Evolutionary conservation across 2,888 invertebrate genomes (phyloP).

Genomic region (Ornithoptera alexandrae): DNA sequence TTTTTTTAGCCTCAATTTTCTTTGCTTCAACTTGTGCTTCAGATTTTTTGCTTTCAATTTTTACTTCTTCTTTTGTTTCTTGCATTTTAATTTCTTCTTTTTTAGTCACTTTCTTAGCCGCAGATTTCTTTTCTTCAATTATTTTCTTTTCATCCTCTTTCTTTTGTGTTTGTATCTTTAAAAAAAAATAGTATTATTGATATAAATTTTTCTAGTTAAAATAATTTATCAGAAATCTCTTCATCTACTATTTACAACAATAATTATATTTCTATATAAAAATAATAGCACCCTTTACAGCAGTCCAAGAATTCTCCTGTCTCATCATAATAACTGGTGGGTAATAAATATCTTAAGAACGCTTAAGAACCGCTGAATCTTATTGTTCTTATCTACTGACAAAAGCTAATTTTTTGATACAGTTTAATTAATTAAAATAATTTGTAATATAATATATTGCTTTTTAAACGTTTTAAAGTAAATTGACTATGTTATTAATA

Average conservation of each 20-base stretch:
- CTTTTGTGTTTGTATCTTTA: slow-evolving; percentile 46
- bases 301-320: too few species aligned
- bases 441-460: too few species aligned
- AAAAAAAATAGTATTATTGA: neutral
- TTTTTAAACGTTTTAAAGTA: too few species aligned
- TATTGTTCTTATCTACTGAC: neutral
- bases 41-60: slow-evolving; percentile 50
- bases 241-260: too few species aligned
- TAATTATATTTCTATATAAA: too few species aligned
- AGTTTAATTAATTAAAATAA: slow-evolving; percentile 32
- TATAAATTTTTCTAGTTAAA: too few species aligned
- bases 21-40: slow-evolving; percentile 55
- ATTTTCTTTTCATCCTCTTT: slow-evolving; percentile 40
- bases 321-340: too few species aligned
- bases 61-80: slow-evolving; percentile 50
- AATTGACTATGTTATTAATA: neutral
- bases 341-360: too few species aligned
- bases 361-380: too few species aligned
- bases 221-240: too few species aligned
- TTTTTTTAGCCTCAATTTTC: slow-evolving; percentile 59
- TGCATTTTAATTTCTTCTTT: slow-evolving; percentile 61
- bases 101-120: slow-evolving; percentile 57
- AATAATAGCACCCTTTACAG: too few species aligned
- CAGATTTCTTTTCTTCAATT: slow-evolving; percentile 57
- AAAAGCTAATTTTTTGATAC: slow-evolving; percentile 5